A percentile compares a stretch with the other conserved stretches of the same genome.
Evolutionary conservation across 2,797 vertebrate species (phyloP).

Genomic region (Cirrhinus mrigala): DNA sequence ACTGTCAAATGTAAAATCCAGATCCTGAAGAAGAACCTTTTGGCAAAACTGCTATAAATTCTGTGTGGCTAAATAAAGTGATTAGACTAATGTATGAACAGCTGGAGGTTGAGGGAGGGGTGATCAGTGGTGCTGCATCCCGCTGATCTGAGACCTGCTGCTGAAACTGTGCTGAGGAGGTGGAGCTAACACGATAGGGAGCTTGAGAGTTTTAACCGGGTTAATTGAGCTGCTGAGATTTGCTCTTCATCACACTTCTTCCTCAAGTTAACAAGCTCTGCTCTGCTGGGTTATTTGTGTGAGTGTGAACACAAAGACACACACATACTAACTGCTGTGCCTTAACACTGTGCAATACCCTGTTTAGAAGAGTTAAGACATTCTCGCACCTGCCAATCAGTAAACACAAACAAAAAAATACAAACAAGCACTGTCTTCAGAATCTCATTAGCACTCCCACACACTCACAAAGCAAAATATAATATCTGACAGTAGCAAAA

Average conservation of each 20-base stretch:
- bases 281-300: background rate
- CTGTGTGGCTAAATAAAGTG: background rate
- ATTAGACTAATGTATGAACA: slow-evolving; percentile 1
- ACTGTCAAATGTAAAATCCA: background rate
- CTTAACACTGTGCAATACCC: slow-evolving; percentile 1
- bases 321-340: background rate
- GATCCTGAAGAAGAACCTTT: background rate
- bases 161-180: slow-evolving; percentile 5
- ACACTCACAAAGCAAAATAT: background rate
- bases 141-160: slow-evolving; percentile 22
- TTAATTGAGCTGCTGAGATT: background rate
- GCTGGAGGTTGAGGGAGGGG: background rate
- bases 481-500: slow-evolving; percentile 1
- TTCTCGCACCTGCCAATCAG: slow-evolving; percentile 11
- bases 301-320: background rate
- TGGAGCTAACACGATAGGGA: background rate
- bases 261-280: slow-evolving; percentile 28
- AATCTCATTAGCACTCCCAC: background rate
- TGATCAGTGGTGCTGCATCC: slow-evolving; percentile 1
- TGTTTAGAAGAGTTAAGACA: background rate
- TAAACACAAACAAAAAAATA: background rate
- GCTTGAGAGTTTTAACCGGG: background rate
- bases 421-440: background rate
- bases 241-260: slow-evolving; percentile 7
- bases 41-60: background rate